These are phyloP conservation scores for Thripadectes ignobilis DNA, from an alignment of 2,797 vertebrate genomes.

Conservation along the genomic window DNA sequence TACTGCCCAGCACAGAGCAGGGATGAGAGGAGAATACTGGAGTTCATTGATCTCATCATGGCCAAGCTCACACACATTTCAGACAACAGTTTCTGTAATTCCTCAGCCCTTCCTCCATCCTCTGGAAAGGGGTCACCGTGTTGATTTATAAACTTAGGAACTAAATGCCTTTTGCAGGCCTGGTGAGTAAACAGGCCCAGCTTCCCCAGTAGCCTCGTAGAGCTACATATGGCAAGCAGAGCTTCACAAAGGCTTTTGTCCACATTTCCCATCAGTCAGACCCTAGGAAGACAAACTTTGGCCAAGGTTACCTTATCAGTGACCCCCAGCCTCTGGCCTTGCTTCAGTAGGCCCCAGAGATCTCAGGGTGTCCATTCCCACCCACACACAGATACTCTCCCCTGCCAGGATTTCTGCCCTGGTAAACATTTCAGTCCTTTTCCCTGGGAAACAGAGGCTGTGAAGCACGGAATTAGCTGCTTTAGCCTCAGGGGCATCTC, in stretches of 20 bases:
- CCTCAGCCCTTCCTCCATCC: not conserved
- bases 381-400: constrained; percentile 34
- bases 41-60: not conserved
- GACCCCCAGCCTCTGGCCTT: constrained; percentile 48
- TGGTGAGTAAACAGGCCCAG: not conserved
- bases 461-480: not conserved
- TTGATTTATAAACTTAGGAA: constrained; percentile 36
- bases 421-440: not conserved
- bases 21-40: not conserved
- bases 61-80: not conserved
- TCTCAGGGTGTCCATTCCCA: constrained; percentile 21
- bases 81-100: not conserved
- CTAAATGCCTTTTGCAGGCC: not conserved
- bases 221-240: constrained; percentile 64
- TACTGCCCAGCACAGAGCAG: not conserved
- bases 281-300: constrained; percentile 26
- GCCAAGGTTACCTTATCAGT: constrained; percentile 55
- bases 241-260: constrained; percentile 47
- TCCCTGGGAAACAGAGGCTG: not conserved
- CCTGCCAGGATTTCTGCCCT: not conserved
- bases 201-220: not conserved
- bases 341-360: constrained; percentile 29
- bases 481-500: not conserved
- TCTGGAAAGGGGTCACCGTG: not conserved
- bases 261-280: constrained; percentile 11